phyloP scores from a whole-genome alignment of 2,113 vertebrate species.

The Neotragus moschatus region DNA sequence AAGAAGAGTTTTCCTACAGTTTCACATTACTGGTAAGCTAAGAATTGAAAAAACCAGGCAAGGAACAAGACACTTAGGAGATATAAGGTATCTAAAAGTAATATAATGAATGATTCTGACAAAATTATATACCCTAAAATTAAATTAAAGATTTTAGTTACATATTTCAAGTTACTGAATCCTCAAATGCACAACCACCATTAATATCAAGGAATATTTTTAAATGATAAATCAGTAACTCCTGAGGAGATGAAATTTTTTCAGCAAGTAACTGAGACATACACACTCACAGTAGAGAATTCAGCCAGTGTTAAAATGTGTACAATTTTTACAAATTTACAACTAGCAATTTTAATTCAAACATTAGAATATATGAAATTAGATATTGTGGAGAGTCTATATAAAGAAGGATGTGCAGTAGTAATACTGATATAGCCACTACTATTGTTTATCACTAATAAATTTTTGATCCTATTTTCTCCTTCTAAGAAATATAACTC shows the following conservation, averaged over 20 bases:
- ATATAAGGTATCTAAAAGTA: neutral
- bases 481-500: neutral
- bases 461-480: neutral
- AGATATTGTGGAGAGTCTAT: neutral
- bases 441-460: neutral
- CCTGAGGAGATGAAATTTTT: neutral
- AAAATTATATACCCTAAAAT: neutral
- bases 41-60: neutral
- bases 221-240: neutral
- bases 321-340: neutral
- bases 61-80: neutral
- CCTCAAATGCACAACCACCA: neutral
- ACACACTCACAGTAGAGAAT: neutral
- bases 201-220: neutral
- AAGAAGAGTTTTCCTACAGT: neutral
- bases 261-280: neutral
- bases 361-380: neutral
- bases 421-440: neutral
- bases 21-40: neutral
- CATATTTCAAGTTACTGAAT: neutral
- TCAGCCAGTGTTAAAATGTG: neutral
- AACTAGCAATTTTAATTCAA: neutral
- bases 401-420: neutral
- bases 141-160: neutral
- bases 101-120: neutral